A percentile compares a stretch with the other conserved stretches of the same genome.
These are phyloP conservation scores for Scophthalmus maximus DNA, from an alignment of 2,113 vertebrate species.

Conservation along the genomic window DNA sequence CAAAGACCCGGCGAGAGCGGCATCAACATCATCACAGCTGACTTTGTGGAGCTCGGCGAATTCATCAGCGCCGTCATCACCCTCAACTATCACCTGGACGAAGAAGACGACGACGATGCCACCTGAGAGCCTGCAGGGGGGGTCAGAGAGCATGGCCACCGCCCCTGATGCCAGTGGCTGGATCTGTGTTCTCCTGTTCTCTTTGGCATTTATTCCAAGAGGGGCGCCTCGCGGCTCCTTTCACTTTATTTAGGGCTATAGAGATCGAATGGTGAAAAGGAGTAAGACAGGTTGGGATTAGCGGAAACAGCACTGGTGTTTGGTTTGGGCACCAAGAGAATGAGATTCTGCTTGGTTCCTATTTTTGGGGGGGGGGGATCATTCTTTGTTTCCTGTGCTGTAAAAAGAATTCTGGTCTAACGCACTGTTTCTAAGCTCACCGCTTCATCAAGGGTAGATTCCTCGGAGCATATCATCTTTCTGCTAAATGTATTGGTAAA, in stretches of 20 bases:
- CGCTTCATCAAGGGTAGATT: slow-evolving; percentile 29
- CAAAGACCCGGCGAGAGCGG: slow-evolving; percentile 96
- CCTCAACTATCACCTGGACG: slow-evolving; percentile 94
- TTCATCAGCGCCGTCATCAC: slow-evolving; percentile 98
- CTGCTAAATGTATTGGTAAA: slow-evolving; percentile 46
- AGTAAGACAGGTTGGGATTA: slow-evolving; percentile 17
- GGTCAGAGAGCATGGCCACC: slow-evolving; percentile 66
- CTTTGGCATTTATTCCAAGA: slow-evolving; percentile 77
- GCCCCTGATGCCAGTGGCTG: slow-evolving; percentile 6
- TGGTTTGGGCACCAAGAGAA: slow-evolving; percentile 38
- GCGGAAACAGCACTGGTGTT: slow-evolving; percentile 31
- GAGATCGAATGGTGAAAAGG: slow-evolving; percentile 51
- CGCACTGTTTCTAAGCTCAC: slow-evolving; percentile 37
- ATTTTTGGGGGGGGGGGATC: slow-evolving; percentile 51
- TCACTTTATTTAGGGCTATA: slow-evolving; percentile 85
- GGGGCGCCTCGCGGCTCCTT: slow-evolving; percentile 75
- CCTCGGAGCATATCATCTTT: slow-evolving; percentile 44
- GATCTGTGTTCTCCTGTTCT: slow-evolving; percentile 76
- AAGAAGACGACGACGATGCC: slow-evolving; percentile 90
- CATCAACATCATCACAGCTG: slow-evolving; percentile 96
- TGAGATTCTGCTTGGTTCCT: slow-evolving; percentile 54
- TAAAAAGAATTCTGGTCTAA: slow-evolving; percentile 60
- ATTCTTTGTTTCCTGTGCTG: slow-evolving; percentile 59
- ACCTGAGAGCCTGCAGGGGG: slow-evolving; percentile 85
- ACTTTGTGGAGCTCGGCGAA: slow-evolving; percentile 98